Conservation (phyloP, 1,140 invertebrate species). For the Araneus ventricosus region DNA sequence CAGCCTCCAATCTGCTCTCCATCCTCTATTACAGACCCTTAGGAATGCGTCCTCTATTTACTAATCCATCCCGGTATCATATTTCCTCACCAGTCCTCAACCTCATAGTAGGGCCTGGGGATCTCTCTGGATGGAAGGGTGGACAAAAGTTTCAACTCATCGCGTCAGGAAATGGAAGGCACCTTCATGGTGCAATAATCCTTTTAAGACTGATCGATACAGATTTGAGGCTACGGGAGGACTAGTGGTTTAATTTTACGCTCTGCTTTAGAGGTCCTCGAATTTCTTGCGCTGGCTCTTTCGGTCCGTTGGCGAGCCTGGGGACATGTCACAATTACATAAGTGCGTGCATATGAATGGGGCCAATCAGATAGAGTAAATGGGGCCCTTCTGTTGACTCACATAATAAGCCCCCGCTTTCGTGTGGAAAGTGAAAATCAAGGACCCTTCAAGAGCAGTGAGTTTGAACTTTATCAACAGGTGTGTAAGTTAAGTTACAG, state of each 20-base stretch:
- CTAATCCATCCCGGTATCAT: not conserved
- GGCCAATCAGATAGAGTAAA: constrained; percentile 13
- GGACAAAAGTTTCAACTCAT: not conserved
- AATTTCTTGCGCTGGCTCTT: constrained; percentile 5
- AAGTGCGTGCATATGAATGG: not conserved
- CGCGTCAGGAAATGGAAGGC: not conserved
- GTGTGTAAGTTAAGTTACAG: no score
- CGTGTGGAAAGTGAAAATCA: no score
- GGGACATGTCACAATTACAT: not conserved
- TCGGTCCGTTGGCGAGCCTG: not conserved
- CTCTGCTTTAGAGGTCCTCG: not conserved
- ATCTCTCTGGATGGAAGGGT: not conserved
- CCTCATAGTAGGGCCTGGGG: not conserved
- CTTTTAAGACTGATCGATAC: constrained; percentile 5
- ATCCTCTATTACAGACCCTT: no score
- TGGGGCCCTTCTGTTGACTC: not conserved
- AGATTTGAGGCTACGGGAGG: not conserved
- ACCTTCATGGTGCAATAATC: not conserved
- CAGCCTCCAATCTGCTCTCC: no score
- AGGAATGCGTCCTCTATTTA: not conserved
- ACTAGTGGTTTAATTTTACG: constrained; percentile 23
- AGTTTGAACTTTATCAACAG: no score
- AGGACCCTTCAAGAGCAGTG: no score
- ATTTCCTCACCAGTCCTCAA: not conserved
- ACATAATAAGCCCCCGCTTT: not conserved